A percentile compares a stretch with the other conserved stretches of the same genome.
These are phyloP conservation scores for Collichthys lucidus DNA, from an alignment of 2,113 vertebrate genomes.

Conservation along the genomic window DNA sequence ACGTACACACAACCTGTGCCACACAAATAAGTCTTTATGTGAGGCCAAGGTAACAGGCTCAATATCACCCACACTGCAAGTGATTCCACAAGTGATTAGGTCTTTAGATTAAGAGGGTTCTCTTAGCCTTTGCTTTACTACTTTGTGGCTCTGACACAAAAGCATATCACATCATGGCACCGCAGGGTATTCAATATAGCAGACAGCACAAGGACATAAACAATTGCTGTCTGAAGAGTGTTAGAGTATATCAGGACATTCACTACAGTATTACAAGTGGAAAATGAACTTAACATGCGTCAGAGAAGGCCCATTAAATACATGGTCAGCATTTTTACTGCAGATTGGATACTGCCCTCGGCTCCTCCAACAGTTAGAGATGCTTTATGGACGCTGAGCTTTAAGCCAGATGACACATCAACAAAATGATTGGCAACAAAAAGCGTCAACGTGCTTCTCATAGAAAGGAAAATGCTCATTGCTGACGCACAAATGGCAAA, in stretches of 20 bases:
- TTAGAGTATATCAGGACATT: not conserved
- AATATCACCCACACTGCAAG: not conserved
- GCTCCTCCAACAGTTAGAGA: constrained; percentile 2
- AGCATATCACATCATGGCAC: not conserved
- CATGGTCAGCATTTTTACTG: not conserved
- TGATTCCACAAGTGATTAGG: not conserved
- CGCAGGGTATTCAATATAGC: not conserved
- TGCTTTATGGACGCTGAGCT: constrained; percentile 1
- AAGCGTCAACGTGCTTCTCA: not conserved
- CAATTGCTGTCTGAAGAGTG: not conserved
- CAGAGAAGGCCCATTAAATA: not conserved
- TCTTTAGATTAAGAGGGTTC: not conserved
- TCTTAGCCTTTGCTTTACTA: not conserved
- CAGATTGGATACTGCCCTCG: not conserved
- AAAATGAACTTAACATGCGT: not conserved
- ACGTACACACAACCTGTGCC: not conserved
- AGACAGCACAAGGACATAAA: not conserved
- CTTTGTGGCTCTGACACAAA: not conserved
- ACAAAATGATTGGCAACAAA: not conserved
- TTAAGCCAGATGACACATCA: not conserved
- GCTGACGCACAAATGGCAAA: not conserved
- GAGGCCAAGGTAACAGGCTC: not conserved
- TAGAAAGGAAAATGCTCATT: too few relatives aligned
- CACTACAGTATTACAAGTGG: fast-evolving
- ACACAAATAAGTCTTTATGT: not conserved